Evolutionary conservation across 2,797 vertebrate species (phyloP), one percentile per base, ranked within the genome.

Genomic region (Luscinia megarhynchos): DNA sequence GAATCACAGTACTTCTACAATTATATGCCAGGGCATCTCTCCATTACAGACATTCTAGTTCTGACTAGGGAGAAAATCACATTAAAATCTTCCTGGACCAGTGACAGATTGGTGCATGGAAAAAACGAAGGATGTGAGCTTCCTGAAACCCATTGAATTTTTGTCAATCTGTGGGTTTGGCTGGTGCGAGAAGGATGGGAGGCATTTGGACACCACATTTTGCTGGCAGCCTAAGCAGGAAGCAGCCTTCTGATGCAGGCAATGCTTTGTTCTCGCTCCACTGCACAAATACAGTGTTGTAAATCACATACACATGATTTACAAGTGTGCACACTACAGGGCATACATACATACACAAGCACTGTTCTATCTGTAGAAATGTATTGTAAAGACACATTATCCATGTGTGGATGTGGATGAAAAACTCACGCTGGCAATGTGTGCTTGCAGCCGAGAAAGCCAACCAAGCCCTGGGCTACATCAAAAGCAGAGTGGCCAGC

Each of bases 321-420:
- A 21, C 11, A 3, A 2, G 17, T 16, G 19, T 6, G 20, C 6
- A 9, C 3, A 7, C 11, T n/a, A 40, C 4, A 21, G 20, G 27
- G 16, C 26, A 21, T 2, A 4, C 10, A 2, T 15, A 5, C 1
- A 2, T 20, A 10, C 0, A 1, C 36, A 69, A 45, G 34, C 38
- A 24, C 20, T 5, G 8, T 3, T 32, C 26, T 36, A 7, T n/a
- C 7, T 22, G 36, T 15, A 36, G 12, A 15, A 55, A 17, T 15
- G 13, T 14, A 16, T 16, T 61, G 67, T 19, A 63, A 40, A 58
- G 2, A 10, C 2, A 21, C 11, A 4, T 21, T 13, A 57, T 45
- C 12, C 15, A 5, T 23, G 10, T 15, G 36, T 18, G 8, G 13
- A 38, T 29, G 27, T 57, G 57, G 51, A 46, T 83, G 24, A 45